Conservation (phyloP, 2,113 vertebrate genomes). For the Paramisgurnus dabryanus region DNA sequence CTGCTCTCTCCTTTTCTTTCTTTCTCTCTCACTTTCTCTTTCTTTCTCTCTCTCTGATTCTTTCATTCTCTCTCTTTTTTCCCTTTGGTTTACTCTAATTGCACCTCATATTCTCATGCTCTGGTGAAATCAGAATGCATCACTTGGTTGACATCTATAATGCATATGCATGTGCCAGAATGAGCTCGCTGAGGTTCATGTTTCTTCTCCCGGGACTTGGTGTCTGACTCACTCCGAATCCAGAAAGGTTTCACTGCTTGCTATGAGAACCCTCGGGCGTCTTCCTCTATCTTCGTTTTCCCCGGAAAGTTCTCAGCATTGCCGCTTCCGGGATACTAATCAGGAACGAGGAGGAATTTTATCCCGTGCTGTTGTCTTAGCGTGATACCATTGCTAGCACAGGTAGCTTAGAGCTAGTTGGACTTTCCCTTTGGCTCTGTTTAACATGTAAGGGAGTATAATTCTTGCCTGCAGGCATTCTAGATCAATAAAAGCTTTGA, state of each 20-base stretch:
- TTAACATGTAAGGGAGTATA: conserved; percentile 28
- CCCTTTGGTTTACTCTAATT: background rate
- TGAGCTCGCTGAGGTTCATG: conserved; percentile 22
- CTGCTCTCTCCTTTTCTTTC: background rate
- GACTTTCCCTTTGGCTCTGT: conserved; percentile 8
- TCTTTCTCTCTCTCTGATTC: background rate
- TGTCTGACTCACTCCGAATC: conserved; percentile 24
- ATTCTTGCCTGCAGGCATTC: conserved; percentile 30
- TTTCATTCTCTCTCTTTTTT: no score
- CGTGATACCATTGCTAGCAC: background rate
- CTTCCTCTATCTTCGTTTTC: background rate
- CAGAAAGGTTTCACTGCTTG: background rate
- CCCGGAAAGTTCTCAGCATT: conserved; percentile 14
- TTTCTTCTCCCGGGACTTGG: conserved; percentile 6
- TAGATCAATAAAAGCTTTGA: conserved; percentile 46
- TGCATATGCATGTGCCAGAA: conserved; percentile 30
- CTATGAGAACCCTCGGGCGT: background rate
- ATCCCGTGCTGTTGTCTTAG: conserved; percentile 13
- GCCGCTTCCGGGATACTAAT: conserved; percentile 9
- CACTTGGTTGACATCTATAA: conserved; percentile 39
- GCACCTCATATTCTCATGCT: conserved; percentile 8
- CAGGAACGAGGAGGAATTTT: conserved; percentile 30
- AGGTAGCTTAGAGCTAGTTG: background rate
- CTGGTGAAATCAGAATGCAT: conserved; percentile 41
- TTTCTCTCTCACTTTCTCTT: background rate